phyloP scores from a whole-genome alignment of 1,140 invertebrate genomes.

The Choristoneura fumiferana region DNA sequence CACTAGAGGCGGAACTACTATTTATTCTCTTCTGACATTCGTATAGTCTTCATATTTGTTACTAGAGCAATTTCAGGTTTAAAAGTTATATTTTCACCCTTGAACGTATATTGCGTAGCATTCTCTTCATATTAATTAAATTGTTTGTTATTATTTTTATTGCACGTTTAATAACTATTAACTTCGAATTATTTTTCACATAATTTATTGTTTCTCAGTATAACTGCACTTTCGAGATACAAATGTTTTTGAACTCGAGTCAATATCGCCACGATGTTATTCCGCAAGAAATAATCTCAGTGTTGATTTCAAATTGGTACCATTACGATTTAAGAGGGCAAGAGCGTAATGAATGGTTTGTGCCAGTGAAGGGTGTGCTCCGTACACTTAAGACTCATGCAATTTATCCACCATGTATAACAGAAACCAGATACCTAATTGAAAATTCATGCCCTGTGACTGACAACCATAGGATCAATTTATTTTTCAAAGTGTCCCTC shows the following conservation, averaged over 20 bases:
- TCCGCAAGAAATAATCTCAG: constrained; percentile 17
- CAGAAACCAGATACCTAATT: background rate
- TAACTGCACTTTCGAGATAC: constrained; percentile 7
- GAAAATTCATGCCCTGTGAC: background rate
- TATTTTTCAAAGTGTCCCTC: no score
- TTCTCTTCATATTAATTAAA: background rate
- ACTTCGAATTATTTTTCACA: background rate
- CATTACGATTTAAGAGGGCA: constrained; percentile 8
- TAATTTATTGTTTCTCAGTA: constrained; percentile 3
- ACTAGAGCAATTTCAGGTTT: background rate
- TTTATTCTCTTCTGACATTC: background rate
- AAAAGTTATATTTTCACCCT: background rate
- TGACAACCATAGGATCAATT: no score
- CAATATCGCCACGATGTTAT: constrained; percentile 13
- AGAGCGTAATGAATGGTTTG: constrained; percentile 19
- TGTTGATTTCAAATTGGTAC: constrained; percentile 20
- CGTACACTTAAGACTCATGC: constrained; percentile 6
- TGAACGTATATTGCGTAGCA: background rate
- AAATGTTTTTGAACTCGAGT: constrained; percentile 14
- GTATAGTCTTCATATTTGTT: constrained; percentile 2
- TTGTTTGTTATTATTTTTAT: no score
- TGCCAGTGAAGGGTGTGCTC: constrained; percentile 13
- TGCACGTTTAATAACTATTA: background rate
- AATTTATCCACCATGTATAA: background rate
- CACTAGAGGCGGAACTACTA: constrained; percentile 10